Evolutionary conservation across 1,140 invertebrate genomes (phyloP).

Genomic region (Mylabris phalerata): DNA sequence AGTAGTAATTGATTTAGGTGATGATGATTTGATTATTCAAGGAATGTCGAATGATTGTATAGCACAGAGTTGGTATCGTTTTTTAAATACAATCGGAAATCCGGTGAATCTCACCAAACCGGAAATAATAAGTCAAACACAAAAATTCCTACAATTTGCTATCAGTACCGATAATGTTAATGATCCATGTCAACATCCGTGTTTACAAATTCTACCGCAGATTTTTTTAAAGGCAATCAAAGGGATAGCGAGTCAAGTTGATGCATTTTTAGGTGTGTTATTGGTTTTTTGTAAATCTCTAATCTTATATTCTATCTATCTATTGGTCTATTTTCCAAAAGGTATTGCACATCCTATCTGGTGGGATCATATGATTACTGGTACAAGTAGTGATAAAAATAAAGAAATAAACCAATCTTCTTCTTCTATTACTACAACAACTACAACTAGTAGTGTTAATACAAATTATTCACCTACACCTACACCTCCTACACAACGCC

Average conservation of each 20-base stretch:
- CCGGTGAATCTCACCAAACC: conserved; percentile 87
- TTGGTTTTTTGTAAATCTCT: not conserved
- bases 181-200: conserved; percentile 89
- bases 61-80: conserved; percentile 90
- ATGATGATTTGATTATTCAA: conserved; percentile 75
- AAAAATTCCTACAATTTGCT: conserved; percentile 56
- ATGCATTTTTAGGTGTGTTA: conserved; percentile 86
- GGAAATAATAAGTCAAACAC: conserved; percentile 59
- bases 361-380: conserved; percentile 38
- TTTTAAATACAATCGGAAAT: conserved; percentile 88
- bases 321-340: conserved; percentile 6
- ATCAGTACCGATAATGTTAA: conserved; percentile 52
- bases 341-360: conserved; percentile 36
- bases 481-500: conserved; percentile 72
- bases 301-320: not conserved
- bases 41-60: conserved; percentile 85
- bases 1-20: conserved; percentile 48
- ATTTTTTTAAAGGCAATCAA: conserved; percentile 93
- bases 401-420: conserved; percentile 23
- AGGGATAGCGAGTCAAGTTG: conserved; percentile 86
- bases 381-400: conserved; percentile 39
- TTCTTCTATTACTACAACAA: not conserved
- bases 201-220: conserved; percentile 73
- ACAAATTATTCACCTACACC: conserved; percentile 50
- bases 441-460: not conserved